Conservation (phyloP, 2,888 invertebrate species). For the Cheilosia vernalis region DNA sequence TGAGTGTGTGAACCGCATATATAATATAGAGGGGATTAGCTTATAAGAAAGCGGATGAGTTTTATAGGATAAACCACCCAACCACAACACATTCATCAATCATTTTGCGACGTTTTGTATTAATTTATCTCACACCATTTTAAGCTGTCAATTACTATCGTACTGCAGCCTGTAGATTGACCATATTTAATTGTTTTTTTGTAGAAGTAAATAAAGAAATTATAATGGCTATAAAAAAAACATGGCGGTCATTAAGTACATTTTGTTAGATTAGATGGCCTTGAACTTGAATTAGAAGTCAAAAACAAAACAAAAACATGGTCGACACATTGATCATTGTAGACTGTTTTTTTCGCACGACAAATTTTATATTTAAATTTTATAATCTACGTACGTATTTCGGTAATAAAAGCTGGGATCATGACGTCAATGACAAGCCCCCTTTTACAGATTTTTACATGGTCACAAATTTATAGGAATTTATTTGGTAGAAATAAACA, state of each 20-base stretch:
- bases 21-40: no score
- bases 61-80: no score
- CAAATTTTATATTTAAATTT: neutral
- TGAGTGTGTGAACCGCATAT: no score
- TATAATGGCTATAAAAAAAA: neutral
- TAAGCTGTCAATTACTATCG: no score
- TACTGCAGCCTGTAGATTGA: no score
- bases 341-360: neutral
- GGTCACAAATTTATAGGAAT: neutral
- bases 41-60: no score
- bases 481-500: no score
- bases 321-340: neutral
- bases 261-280: slow-evolving; percentile 16
- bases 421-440: slow-evolving; percentile 57
- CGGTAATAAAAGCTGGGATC: neutral
- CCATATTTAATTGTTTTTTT: neutral
- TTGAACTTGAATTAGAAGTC: slow-evolving; percentile 28
- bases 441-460: slow-evolving; percentile 14
- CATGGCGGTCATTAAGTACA: neutral
- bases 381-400: slow-evolving; percentile 1
- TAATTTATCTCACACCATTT: no score
- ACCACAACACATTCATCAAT: no score
- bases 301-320: slow-evolving; percentile 9
- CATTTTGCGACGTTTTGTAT: no score
- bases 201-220: neutral